Percentiles rank a stretch among this genome's conserved stretches.
phyloP scores from a whole-genome alignment of 2,113 vertebrate genomes.

The Tachycineta bicolor region DNA sequence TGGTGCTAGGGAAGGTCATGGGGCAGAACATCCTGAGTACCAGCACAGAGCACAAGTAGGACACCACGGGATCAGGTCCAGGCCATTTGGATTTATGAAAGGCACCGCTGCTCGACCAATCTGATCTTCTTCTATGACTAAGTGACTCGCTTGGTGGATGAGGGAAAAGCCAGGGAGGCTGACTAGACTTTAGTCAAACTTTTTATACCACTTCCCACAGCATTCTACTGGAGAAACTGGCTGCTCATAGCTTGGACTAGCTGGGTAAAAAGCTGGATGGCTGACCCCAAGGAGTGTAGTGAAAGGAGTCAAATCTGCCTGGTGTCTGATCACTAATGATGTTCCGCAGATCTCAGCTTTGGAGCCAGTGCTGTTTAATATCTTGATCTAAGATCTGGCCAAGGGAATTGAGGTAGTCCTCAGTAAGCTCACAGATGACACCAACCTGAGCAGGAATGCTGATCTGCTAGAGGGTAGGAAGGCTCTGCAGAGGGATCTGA shows the following conservation, averaged over 20 bases:
- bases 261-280: neutral
- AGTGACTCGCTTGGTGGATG: neutral
- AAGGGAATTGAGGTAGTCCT: neutral
- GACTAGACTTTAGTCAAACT: neutral
- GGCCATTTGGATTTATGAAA: neutral
- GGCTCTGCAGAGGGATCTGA: neutral
- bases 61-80: neutral
- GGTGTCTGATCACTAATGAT: no score
- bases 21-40: neutral
- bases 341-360: neutral
- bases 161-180: neutral
- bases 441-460: fast-evolving
- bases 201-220: neutral
- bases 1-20: neutral
- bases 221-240: neutral
- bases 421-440: neutral
- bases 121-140: neutral
- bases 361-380: neutral
- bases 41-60: neutral
- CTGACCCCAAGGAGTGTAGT: neutral
- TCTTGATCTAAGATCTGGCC: neutral
- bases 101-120: neutral
- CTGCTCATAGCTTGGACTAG: neutral
- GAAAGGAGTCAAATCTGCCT: neutral
- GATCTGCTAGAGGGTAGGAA: neutral